Percentiles rank a stretch among this genome's conserved stretches.
phyloP scores from a whole-genome alignment of 2,113 vertebrate species.

The Petrocephalus microphthalmus region DNA sequence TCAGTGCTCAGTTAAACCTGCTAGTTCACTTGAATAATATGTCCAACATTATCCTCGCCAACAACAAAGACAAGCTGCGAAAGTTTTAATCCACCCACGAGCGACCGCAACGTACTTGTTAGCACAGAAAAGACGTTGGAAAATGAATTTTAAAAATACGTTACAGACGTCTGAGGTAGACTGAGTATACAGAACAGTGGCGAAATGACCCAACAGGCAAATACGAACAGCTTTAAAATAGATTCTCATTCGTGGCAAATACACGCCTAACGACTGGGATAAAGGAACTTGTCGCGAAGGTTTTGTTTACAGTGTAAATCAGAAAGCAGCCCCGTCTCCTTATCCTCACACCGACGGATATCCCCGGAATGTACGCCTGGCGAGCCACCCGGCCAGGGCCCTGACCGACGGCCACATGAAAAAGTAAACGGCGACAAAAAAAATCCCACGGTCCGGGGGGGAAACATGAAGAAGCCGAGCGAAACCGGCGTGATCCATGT shows the following conservation, averaged over 20 bases:
- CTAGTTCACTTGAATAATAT: not conserved
- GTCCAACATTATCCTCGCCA: not conserved
- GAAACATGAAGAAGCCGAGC: not conserved
- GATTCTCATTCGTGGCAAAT: not conserved
- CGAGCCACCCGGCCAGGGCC: not conserved
- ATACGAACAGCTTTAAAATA: not conserved
- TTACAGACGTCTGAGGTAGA: not conserved
- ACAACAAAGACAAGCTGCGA: not conserved
- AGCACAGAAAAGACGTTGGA: not conserved
- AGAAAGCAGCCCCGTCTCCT: not conserved
- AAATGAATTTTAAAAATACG: not conserved
- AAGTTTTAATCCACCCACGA: not conserved
- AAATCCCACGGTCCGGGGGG: not conserved
- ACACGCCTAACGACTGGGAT: not conserved
- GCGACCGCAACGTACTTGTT: not conserved
- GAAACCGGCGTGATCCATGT: not conserved
- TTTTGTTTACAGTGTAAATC: not conserved
- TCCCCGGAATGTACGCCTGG: not conserved
- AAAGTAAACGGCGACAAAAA: not conserved
- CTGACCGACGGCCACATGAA: not conserved
- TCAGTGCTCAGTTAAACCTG: not conserved
- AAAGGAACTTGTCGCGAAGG: not conserved
- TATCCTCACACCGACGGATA: not conserved
- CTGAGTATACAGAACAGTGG: not conserved
- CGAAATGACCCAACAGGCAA: not conserved